Evolutionary conservation across 1,140 invertebrate species (phyloP).

Genomic region (Drosophila melanogaster): Release_6_plus_ISO1_MT NT_037436.4:19733001-19733500

Average conservation of each 20-base stretch:
- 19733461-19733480: neutral
- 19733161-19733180: slow-evolving; percentile 12
- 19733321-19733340: slow-evolving; percentile 2
- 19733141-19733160: neutral
- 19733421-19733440: neutral
- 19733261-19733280: slow-evolving; percentile 46
- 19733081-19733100: neutral
- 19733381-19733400: slow-evolving; percentile 28
- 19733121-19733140: slow-evolving; percentile 27
- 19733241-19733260: slow-evolving; percentile 18
- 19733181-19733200: slow-evolving; percentile 18
- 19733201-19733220: neutral
- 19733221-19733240: neutral
- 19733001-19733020: slow-evolving; percentile 10
- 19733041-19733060: slow-evolving; percentile 57
- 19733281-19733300: slow-evolving; percentile 19
- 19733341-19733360: slow-evolving; percentile 2
- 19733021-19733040: slow-evolving; percentile 29
- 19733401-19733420: slow-evolving; percentile 45
- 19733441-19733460: neutral
- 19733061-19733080: slow-evolving; percentile 38
- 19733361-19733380: slow-evolving; percentile 1
- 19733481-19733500: too few relatives aligned
- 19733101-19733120: neutral
- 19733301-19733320: slow-evolving; percentile 19